These are phyloP conservation scores for Cyanoderma ruficeps DNA, from an alignment of 2,113 vertebrate genomes.

Conservation along the genomic window DNA sequence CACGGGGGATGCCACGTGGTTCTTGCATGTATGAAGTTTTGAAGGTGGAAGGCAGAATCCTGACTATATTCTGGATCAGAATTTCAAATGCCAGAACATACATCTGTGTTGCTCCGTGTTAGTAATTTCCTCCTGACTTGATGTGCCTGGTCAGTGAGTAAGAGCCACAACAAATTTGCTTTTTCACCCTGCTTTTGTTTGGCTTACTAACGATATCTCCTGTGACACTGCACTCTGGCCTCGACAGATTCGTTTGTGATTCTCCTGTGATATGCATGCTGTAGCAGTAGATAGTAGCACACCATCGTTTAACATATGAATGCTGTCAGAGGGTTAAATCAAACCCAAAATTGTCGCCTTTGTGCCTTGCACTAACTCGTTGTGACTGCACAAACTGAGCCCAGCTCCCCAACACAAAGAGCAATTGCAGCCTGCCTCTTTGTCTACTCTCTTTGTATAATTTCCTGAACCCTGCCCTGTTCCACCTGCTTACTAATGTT, in stretches of 20 bases:
- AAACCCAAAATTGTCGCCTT: background rate
- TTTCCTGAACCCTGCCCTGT: slow-evolving; percentile 39
- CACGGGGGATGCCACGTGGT: fast-evolving
- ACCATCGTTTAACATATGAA: slow-evolving; percentile 45
- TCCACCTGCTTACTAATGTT: slow-evolving; percentile 49
- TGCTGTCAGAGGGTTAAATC: slow-evolving; percentile 21
- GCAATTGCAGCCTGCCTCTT: background rate
- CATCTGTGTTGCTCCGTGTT: background rate
- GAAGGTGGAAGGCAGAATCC: background rate
- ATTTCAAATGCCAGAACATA: background rate
- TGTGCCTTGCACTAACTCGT: background rate
- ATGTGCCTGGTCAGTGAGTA: background rate
- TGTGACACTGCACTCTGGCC: background rate
- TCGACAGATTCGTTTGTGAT: background rate
- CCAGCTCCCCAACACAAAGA: background rate
- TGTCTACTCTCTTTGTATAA: slow-evolving; percentile 27
- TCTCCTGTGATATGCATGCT: background rate
- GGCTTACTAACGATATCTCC: background rate
- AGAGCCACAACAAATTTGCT: background rate
- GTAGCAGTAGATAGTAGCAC: background rate
- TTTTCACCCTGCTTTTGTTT: background rate
- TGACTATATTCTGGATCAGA: background rate
- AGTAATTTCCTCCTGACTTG: background rate
- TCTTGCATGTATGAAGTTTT: background rate
- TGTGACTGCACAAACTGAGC: slow-evolving; percentile 23